Conservation (phyloP, 2,888 invertebrate genomes). For the Bellardia bayeri region DNA sequence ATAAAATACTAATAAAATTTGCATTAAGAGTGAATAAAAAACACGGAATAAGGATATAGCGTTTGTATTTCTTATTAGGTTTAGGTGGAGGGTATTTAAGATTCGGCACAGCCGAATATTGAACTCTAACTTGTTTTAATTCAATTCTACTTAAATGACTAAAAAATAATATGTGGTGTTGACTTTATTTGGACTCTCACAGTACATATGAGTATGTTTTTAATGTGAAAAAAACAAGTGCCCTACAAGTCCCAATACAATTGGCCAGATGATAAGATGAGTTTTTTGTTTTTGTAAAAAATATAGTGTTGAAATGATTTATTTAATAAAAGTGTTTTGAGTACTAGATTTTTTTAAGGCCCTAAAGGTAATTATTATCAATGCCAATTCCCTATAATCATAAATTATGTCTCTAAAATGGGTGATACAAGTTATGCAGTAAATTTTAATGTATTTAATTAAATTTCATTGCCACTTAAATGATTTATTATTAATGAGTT, state of each 20-base stretch:
- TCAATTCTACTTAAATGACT: no score
- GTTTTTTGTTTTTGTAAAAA: constrained; percentile 11
- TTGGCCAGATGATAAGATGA: constrained; percentile 33
- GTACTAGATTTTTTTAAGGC: constrained; percentile 17
- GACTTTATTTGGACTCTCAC: no score
- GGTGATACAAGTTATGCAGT: background rate
- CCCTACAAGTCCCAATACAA: constrained; percentile 16
- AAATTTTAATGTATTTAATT: constrained; percentile 22
- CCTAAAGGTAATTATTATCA: constrained; percentile 51
- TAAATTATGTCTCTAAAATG: background rate
- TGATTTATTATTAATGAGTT: constrained; percentile 17
- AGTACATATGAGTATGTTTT: background rate
- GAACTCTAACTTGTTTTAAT: no score
- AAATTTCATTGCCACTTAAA: constrained; percentile 18
- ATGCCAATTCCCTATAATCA: background rate
- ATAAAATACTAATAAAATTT: no score
- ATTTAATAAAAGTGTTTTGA: constrained; percentile 43
- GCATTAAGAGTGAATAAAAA: no score
- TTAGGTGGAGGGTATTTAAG: no score
- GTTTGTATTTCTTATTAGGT: no score
- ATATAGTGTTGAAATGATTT: constrained; percentile 60
- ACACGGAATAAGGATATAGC: no score
- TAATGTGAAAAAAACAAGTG: background rate
- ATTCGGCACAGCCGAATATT: no score
- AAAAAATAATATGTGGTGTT: no score